Evolutionary conservation across 1,140 invertebrate species (phyloP), one percentile per base, ranked within the genome.

Genomic region (Ectropis grisescens): DNA sequence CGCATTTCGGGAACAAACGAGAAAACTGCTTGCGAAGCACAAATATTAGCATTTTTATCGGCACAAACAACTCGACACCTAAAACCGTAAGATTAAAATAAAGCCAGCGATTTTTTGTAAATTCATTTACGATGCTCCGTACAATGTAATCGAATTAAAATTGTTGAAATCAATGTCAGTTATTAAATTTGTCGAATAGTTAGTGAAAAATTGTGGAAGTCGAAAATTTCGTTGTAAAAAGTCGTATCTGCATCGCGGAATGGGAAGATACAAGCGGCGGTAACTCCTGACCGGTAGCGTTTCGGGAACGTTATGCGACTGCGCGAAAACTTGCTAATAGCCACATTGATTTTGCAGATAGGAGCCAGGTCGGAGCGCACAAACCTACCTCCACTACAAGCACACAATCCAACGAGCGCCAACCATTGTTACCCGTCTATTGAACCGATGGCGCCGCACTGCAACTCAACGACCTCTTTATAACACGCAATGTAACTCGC

Each of bases 311-410:
- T 50, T 75, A 64, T 81, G 76, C 76, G 76, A 70, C 72, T 78
- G 72, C 76, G 76, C 76, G 76, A 67, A 69, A 78, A 75, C 71
- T 72, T 71, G 69, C 76, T 81, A 81, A 81, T 81, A 58, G 70
- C 42, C 74, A 78, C 76, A 81, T 81, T 81, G 76, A 81, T 81
- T 81, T 81, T 81, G 76, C 72, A 81, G 72, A 81, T 81, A 81
- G 69, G 65, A 72, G 64, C 60, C 70, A 71, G 71, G 71, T 76
- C 65, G 62, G 70, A 59, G 55, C 45, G 47, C 44, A 43, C 56
- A 60, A 70, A 67, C 58, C 62, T 65, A 76, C 65, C 57, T 66
- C 65, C 49, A 50, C 46, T 33, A 16, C 29, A 35, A 45, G 40
- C 33, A 16, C 10, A 37, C 29, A 12, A 29, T 38, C 33, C 36